A percentile compares a stretch with the other conserved stretches of the same genome.
These are phyloP conservation scores for Chloroceryle aenea DNA, from an alignment of 2,113 vertebrate genomes.

Conservation along the genomic window DNA sequence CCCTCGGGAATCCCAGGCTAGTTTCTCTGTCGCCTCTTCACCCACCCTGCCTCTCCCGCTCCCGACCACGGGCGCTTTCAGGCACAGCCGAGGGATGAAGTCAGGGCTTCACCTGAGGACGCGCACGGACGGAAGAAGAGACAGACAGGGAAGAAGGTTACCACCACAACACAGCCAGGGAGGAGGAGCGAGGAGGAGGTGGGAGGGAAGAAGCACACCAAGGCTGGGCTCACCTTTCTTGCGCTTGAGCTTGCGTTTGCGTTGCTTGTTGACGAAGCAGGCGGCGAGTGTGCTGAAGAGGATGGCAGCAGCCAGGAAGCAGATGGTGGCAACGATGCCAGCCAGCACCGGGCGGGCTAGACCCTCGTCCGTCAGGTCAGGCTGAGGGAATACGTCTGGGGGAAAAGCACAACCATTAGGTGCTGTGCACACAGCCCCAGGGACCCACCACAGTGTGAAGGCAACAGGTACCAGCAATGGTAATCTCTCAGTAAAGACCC, in stretches of 20 bases:
- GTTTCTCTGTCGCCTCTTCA: slow-evolving; percentile 52
- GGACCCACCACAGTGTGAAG: neutral
- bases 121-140: slow-evolving; percentile 51
- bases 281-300: slow-evolving; percentile 98
- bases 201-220: neutral
- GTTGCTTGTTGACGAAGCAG: slow-evolving; percentile 86
- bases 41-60: slow-evolving; percentile 69
- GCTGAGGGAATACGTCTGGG: slow-evolving; percentile 92
- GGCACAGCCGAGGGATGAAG: slow-evolving; percentile 48
- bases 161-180: neutral
- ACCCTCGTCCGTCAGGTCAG: slow-evolving; percentile 93
- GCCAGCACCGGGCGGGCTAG: slow-evolving; percentile 95
- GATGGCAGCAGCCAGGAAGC: slow-evolving; percentile 95
- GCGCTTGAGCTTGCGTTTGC: slow-evolving; percentile 95
- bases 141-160: slow-evolving; percentile 67
- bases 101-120: slow-evolving; percentile 51
- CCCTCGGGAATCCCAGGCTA: slow-evolving; percentile 48
- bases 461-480: neutral
- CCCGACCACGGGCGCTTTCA: slow-evolving; percentile 47
- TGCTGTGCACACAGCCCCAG: neutral
- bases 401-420: neutral
- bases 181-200: neutral
- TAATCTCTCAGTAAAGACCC: neutral
- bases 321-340: slow-evolving; percentile 97
- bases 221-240: slow-evolving; percentile 87